Conservation (phyloP, 2,888 invertebrate genomes). For the Glaucopsyche alexis region DNA sequence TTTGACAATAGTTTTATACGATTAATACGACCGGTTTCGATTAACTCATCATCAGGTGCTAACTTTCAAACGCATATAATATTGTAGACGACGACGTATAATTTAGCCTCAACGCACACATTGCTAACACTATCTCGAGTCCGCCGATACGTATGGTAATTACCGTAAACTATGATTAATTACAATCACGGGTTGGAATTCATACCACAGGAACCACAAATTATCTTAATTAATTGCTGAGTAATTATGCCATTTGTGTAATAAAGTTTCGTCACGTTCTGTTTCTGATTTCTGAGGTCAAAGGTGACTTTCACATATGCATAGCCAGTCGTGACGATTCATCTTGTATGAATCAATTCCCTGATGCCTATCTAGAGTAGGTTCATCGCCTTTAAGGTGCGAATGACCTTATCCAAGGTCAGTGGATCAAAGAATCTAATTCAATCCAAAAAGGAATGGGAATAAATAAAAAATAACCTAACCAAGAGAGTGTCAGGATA, state of each 20-base stretch:
- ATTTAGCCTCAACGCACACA: not conserved
- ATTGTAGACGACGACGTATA: not conserved
- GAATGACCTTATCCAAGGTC: not conserved
- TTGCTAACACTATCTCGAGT: not conserved
- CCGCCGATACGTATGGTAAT: constrained; percentile 11
- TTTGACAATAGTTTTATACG: too few species aligned
- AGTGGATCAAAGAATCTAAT: too few species aligned
- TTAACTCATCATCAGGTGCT: too few species aligned
- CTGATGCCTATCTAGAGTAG: not conserved
- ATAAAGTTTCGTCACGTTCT: constrained; percentile 8
- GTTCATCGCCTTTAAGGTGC: not conserved
- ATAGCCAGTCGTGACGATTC: not conserved
- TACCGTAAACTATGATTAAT: constrained; percentile 11
- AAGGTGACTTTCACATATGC: not conserved
- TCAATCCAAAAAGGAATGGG: too few species aligned
- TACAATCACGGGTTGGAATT: not conserved
- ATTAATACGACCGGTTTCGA: too few species aligned
- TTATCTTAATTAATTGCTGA: constrained; percentile 7
- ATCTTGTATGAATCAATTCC: constrained; percentile 16
- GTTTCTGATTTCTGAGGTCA: not conserved
- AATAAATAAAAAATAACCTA: too few species aligned
- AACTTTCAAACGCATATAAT: too few species aligned
- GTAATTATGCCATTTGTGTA: not conserved
- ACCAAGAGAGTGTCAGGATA: too few species aligned
- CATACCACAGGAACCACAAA: not conserved